These are phyloP conservation scores for Crypturellus undulatus DNA, from an alignment of 2,113 vertebrate genomes.

Conservation along the genomic window DNA sequence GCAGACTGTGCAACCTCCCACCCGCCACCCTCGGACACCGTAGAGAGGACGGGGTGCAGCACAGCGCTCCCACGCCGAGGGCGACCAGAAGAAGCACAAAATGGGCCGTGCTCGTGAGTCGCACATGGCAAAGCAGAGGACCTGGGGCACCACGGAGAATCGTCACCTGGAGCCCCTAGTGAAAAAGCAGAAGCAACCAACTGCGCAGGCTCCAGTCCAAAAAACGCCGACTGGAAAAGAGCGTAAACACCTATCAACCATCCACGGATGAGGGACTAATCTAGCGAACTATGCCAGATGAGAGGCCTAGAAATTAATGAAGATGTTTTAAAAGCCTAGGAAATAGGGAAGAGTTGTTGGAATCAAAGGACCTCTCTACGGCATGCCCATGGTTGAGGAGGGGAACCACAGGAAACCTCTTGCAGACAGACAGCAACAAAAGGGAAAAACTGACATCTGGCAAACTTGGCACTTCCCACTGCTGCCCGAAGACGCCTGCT, in stretches of 20 bases:
- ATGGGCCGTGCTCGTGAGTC: neutral
- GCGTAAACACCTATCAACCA: neutral
- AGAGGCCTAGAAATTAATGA: neutral
- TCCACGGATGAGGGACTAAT: neutral
- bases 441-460: neutral
- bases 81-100: neutral
- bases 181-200: neutral
- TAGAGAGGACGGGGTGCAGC: slow-evolving; percentile 26
- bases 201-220: neutral
- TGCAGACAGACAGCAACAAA: neutral
- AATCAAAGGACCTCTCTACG: neutral
- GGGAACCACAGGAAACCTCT: neutral
- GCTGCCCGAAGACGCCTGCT: neutral
- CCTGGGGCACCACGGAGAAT: neutral
- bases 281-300: neutral
- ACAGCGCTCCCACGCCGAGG: neutral
- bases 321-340: neutral
- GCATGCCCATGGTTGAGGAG: neutral
- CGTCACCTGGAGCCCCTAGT: neutral
- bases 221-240: neutral
- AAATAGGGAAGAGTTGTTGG: neutral
- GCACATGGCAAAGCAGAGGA: neutral
- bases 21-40: slow-evolving; percentile 40
- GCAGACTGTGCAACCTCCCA: slow-evolving; percentile 40
- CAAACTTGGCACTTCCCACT: neutral